A percentile compares a stretch with the other conserved stretches of the same genome.
These are phyloP conservation scores for Eonycteris spelaea DNA, from an alignment of 2,113 vertebrate species.

Conservation along the genomic window DNA sequence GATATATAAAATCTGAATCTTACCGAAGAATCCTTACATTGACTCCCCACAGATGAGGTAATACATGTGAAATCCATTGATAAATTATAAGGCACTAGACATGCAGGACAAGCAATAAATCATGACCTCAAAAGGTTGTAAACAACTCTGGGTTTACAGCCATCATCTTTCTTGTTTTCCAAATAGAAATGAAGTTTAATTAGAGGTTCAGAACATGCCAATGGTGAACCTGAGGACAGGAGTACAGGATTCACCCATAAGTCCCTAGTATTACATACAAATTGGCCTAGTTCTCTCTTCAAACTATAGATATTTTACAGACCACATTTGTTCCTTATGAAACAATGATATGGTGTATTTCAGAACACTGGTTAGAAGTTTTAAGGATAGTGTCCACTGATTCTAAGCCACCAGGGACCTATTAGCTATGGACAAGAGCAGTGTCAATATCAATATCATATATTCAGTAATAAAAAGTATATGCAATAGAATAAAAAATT, in stretches of 20 bases:
- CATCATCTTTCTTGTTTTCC: background rate
- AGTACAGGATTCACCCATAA: background rate
- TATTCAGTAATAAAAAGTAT: slow-evolving; percentile 16
- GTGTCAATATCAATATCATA: background rate
- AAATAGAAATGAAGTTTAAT: slow-evolving; percentile 30
- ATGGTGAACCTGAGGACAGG: background rate
- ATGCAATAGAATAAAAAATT: slow-evolving; percentile 49
- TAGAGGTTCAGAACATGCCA: background rate
- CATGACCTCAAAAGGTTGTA: background rate
- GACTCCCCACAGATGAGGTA: background rate
- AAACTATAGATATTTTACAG: background rate
- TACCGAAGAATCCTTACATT: background rate
- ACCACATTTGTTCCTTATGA: background rate
- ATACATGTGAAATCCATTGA: background rate
- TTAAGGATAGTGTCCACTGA: background rate
- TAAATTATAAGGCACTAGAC: background rate
- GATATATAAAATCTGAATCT: background rate
- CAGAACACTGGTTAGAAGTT: background rate
- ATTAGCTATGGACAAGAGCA: background rate
- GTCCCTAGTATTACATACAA: background rate
- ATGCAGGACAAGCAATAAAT: background rate
- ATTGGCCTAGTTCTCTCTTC: background rate
- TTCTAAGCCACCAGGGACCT: slow-evolving; percentile 42
- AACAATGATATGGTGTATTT: background rate
- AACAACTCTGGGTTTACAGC: background rate